A percentile compares a stretch with the other conserved stretches of the same genome.
Evolutionary conservation across 1,140 invertebrate species (phyloP).

Genomic region (Drosophila novamexicana): DNA sequence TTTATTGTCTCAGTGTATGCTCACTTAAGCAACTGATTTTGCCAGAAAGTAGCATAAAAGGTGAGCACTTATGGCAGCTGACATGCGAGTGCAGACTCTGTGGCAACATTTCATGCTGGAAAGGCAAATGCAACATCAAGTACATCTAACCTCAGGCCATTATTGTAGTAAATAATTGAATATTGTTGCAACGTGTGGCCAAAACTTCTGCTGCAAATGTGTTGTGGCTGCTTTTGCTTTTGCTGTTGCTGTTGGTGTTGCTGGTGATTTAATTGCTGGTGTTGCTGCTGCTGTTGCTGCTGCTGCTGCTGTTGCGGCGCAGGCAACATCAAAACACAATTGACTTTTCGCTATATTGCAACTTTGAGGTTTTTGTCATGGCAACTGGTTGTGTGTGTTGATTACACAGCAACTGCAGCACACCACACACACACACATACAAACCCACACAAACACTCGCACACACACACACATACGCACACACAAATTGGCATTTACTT

Average conservation of each 20-base stretch:
- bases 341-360: constrained; percentile 77
- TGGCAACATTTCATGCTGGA: background rate
- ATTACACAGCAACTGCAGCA: constrained; percentile 55
- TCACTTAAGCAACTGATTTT: background rate
- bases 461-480: constrained; percentile 1
- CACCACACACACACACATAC: constrained; percentile 9
- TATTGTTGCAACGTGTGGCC: constrained; percentile 67
- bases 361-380: constrained; percentile 66
- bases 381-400: constrained; percentile 48
- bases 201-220: constrained; percentile 51
- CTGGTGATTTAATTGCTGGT: constrained; percentile 30
- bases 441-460: constrained; percentile 4
- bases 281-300: constrained; percentile 8
- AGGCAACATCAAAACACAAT: constrained; percentile 75
- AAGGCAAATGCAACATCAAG: constrained; percentile 23
- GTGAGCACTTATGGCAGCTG: background rate
- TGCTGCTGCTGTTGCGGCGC: constrained; percentile 25
- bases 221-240: constrained; percentile 52
- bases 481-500: constrained; percentile 12
- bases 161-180: constrained; percentile 78
- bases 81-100: background rate
- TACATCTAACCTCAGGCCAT: constrained; percentile 42
- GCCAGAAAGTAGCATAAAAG: background rate
- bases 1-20: background rate
- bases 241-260: constrained; percentile 27